Base-by-base conservation (phyloP, 1,140 invertebrate genomes). In the Tetramorium parvispinum region DNA sequence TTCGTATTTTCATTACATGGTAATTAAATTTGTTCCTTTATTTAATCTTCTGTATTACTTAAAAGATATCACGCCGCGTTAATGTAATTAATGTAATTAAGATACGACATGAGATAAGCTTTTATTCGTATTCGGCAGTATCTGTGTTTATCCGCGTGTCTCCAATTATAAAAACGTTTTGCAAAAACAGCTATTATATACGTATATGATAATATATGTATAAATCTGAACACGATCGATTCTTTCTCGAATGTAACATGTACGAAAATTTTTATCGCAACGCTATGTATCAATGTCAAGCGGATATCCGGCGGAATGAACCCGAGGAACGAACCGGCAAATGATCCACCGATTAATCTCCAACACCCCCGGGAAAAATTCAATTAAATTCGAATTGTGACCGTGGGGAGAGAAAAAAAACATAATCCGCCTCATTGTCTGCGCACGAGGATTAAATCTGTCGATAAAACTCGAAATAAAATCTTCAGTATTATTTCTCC, bases 331-430 rank as follows among this genome's bases (percentile, higher is more conserved):
- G 53, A 66, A 66, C 68, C 59, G 77, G 75, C 59, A 87, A 88
- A 86, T 88, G 81, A 88, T 88, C 75, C 66, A 70, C 65, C 77
- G 85, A 88, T 87, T 88, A 88, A 88, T 87, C 87, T 76, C 79
- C 55, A 65, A 78, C 70, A 53, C 70, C 66, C 85, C 49, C 46
- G 79, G 68, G 66, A 83, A 68, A 82, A 65, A 83, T 85, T 87
- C 86, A 87, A 87, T 87, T 87, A 87, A 87, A 87, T 77, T 66
- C 81, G 86, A 85, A 87, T 87, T 70, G 71, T 51, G 73, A 76
- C 53, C 46, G 82, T 51, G 55, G 63, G 65, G 61, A 59, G 27
- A 32, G n/a, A 71, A 21, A 68, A 63, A 76, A 53, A 68, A 8
- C 32, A 59, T 73, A 83, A 83, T 83, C 68, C 53, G 51, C 55